phyloP scores from a whole-genome alignment of 2,888 invertebrate genomes.

The Mystacides longicornis region DNA sequence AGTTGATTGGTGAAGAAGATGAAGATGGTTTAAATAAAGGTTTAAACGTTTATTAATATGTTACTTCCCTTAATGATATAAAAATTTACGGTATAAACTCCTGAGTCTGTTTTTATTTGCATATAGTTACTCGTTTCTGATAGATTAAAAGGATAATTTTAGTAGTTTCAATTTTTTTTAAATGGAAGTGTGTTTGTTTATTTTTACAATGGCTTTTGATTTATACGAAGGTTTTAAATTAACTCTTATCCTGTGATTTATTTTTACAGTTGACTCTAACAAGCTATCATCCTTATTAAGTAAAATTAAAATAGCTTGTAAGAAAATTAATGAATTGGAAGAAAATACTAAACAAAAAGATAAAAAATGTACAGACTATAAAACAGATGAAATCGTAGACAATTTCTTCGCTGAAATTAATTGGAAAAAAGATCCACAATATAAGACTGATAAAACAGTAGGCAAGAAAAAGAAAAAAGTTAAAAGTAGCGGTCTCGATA shows the following conservation, averaged over 20 bases:
- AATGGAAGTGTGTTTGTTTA: no score
- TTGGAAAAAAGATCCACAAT: conserved; percentile 31
- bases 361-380: conserved; percentile 35
- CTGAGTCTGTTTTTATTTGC: no score
- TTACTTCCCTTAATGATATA: conserved; percentile 9
- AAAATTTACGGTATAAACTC: no score
- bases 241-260: conserved; percentile 1
- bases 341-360: conserved; percentile 34
- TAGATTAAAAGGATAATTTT: no score
- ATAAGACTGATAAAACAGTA: conserved; percentile 31
- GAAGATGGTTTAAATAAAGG: conserved; percentile 26
- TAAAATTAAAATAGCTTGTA: conserved; percentile 37
- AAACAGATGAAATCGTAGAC: conserved; percentile 37
- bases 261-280: conserved; percentile 35
- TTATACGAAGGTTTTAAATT: no score
- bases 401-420: conserved; percentile 42
- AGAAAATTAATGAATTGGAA: conserved; percentile 34
- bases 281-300: conserved; percentile 34
- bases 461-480: conserved; percentile 26
- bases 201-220: no score
- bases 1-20: conserved; percentile 31
- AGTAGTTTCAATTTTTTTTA: no score
- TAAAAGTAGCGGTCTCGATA: conserved; percentile 22
- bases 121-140: no score
- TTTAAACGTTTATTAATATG: conserved; percentile 14